phyloP scores from a whole-genome alignment of 2,797 vertebrate genomes.

The Erpetoichthys calabaricus region DNA sequence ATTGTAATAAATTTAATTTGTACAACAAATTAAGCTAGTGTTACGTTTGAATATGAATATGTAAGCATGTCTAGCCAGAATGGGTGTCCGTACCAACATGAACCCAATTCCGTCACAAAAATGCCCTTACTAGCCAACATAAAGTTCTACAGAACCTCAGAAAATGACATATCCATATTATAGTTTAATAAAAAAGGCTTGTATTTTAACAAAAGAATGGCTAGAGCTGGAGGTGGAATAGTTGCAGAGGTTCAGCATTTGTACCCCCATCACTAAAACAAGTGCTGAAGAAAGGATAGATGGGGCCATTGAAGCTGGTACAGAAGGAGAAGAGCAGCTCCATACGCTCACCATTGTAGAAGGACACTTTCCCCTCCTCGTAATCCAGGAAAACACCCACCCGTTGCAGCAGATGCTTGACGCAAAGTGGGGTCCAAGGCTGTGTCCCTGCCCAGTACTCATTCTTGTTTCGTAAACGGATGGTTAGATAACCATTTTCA shows the following conservation, averaged over 20 bases:
- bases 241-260: slow-evolving; percentile 49
- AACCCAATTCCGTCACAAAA: too few relatives aligned
- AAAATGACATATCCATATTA: too few relatives aligned
- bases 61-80: too few relatives aligned
- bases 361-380: slow-evolving; percentile 49
- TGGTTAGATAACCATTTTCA: slow-evolving; percentile 62
- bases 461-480: slow-evolving; percentile 47
- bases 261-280: slow-evolving; percentile 47
- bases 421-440: slow-evolving; percentile 52
- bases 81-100: too few relatives aligned
- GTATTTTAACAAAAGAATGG: not conserved
- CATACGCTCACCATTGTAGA: slow-evolving; percentile 61
- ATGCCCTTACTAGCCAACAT: too few relatives aligned
- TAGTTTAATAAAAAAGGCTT: too few relatives aligned
- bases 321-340: slow-evolving; percentile 56
- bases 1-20: too few relatives aligned
- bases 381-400: slow-evolving; percentile 64
- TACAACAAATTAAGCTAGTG: too few relatives aligned
- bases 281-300: slow-evolving; percentile 72
- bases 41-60: too few relatives aligned
- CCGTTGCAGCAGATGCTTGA: slow-evolving; percentile 25
- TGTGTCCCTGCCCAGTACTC: slow-evolving; percentile 58
- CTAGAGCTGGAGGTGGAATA: slow-evolving; percentile 45
- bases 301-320: slow-evolving; percentile 39
- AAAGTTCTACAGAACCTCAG: too few relatives aligned